A percentile compares a stretch with the other conserved stretches of the same genome.
Evolutionary conservation across 2,797 vertebrate genomes (phyloP).

Genomic region (Scolopax rusticola): DNA sequence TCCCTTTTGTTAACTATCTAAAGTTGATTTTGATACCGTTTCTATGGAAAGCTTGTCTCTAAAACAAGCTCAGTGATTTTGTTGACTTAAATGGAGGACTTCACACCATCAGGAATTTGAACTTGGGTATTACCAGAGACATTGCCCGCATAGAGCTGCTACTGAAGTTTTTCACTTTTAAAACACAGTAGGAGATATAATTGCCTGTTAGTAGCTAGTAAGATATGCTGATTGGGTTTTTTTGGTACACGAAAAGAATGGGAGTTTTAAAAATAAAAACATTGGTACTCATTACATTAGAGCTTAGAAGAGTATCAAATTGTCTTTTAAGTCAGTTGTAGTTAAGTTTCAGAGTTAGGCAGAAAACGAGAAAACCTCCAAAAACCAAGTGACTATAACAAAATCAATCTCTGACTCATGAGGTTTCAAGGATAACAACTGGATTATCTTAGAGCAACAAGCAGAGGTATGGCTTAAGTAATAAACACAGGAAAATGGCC

Average conservation of each 20-base stretch:
- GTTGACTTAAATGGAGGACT: neutral
- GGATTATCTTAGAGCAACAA: neutral
- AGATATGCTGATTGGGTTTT: neutral
- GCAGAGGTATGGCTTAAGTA: neutral
- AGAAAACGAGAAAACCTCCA: neutral
- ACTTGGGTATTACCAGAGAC: neutral
- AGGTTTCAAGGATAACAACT: neutral
- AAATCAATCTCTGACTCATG: neutral
- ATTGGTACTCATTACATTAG: neutral
- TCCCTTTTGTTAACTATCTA: neutral
- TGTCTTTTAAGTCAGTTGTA: neutral
- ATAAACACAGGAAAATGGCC: neutral
- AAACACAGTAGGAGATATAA: neutral
- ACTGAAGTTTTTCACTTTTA: neutral
- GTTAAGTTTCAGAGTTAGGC: neutral
- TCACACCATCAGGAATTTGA: neutral
- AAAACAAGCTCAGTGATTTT: neutral
- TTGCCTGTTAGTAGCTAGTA: neutral
- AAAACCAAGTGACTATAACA: neutral
- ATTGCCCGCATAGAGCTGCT: neutral
- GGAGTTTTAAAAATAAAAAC: neutral
- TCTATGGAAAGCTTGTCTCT: neutral
- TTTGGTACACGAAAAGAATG: neutral
- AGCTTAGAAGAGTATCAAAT: neutral
- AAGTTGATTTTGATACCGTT: neutral